phyloP scores from a whole-genome alignment of 2,797 vertebrate species.

The Argyrosomus regius region DNA sequence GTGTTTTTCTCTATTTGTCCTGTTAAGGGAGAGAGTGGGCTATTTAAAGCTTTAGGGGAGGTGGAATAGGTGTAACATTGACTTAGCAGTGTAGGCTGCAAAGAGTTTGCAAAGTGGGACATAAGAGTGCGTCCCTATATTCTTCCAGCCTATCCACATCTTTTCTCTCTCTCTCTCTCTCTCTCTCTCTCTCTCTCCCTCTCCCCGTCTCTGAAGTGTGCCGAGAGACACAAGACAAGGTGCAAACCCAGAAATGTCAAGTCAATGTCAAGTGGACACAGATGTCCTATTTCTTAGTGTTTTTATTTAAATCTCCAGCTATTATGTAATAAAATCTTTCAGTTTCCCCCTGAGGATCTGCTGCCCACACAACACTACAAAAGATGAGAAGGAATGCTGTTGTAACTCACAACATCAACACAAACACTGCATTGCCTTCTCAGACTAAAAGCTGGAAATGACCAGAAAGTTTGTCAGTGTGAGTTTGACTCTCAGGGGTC shows the following conservation, averaged over 20 bases:
- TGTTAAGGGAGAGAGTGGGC: slow-evolving; percentile 60
- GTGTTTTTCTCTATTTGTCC: slow-evolving; percentile 60
- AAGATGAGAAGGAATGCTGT: slow-evolving; percentile 49
- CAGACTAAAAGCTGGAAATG: slow-evolving; percentile 26
- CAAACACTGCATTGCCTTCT: slow-evolving; percentile 38
- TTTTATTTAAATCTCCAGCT: slow-evolving; percentile 49
- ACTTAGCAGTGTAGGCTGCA: slow-evolving; percentile 74
- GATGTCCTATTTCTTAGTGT: slow-evolving; percentile 16
- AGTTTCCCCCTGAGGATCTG: slow-evolving; percentile 50
- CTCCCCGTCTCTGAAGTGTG: slow-evolving; percentile 40
- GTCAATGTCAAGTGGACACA: slow-evolving; percentile 61
- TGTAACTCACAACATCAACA: slow-evolving; percentile 50
- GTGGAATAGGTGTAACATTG: slow-evolving; percentile 77
- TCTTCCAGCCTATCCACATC: slow-evolving; percentile 39
- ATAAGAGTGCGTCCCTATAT: slow-evolving; percentile 55
- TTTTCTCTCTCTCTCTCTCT: slow-evolving; percentile 33
- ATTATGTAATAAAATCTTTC: slow-evolving; percentile 65
- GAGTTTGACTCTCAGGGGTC: slow-evolving; percentile 1
- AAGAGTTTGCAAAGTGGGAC: slow-evolving; percentile 83
- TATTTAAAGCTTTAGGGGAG: slow-evolving; percentile 76
- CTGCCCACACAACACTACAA: slow-evolving; percentile 70
- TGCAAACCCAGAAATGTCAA: slow-evolving; percentile 75
- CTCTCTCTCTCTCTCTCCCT: slow-evolving; percentile 25
- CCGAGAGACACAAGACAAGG: slow-evolving; percentile 56
- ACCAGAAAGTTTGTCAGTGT: slow-evolving; percentile 13